Percentiles rank a stretch among this genome's conserved stretches.
Evolutionary conservation across 2,888 invertebrate species (phyloP).

Genomic region (Pelosia muscerda): DNA sequence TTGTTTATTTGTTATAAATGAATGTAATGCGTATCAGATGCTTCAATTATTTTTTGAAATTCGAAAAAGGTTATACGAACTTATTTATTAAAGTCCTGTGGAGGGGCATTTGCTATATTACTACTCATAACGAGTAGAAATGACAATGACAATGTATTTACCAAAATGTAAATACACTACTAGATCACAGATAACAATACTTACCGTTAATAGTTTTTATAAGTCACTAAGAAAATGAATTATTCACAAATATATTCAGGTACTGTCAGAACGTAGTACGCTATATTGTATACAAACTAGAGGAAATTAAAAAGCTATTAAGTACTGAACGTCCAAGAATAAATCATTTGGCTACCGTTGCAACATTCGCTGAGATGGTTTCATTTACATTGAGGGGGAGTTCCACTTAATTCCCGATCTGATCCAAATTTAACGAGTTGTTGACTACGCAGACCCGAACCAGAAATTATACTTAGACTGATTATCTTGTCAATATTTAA

Average conservation of each 20-base stretch:
- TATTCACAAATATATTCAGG: constrained; percentile 25
- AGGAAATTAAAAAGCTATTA: constrained; percentile 62
- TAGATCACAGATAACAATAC: neutral
- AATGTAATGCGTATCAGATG: neutral
- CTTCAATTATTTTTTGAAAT: too few relatives aligned
- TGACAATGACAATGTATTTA: too few relatives aligned
- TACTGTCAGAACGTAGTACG: neutral
- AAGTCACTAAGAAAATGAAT: neutral
- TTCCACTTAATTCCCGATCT: constrained; percentile 34
- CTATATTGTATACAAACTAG: constrained; percentile 53
- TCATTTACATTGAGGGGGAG: constrained; percentile 29
- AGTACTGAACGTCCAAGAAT: constrained; percentile 63
- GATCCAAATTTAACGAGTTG: constrained; percentile 57
- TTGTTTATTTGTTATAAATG: neutral
- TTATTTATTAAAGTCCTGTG: too few relatives aligned
- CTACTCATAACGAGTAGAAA: neutral
- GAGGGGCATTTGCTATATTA: too few relatives aligned
- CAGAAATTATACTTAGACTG: constrained; percentile 36
- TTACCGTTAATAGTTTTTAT: neutral
- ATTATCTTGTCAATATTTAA: constrained; percentile 38
- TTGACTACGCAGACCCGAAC: constrained; percentile 43
- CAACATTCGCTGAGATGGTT: constrained; percentile 43
- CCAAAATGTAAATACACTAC: neutral
- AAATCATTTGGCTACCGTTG: constrained; percentile 60
- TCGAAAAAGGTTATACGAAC: too few relatives aligned